These are phyloP conservation scores for Phalanger gymnotis DNA, from an alignment of 2,797 vertebrate species.

Conservation along the genomic window DNA sequence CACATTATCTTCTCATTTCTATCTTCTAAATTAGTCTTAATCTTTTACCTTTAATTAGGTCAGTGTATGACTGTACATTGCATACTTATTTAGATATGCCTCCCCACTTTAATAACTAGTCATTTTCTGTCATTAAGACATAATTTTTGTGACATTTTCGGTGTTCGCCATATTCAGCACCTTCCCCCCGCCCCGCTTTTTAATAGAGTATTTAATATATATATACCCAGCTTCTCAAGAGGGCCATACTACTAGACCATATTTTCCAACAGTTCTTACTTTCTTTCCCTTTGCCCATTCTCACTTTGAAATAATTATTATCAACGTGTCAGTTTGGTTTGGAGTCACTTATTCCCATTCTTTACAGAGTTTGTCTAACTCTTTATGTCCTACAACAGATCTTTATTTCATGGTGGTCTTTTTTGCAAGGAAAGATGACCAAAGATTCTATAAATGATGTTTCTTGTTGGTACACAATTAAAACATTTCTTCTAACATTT, in stretches of 20 bases:
- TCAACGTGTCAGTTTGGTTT: not conserved
- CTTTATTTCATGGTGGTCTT: not conserved
- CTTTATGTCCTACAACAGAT: not conserved
- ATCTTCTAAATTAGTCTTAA: not conserved
- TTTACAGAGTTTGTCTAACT: not conserved
- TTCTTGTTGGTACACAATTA: not conserved
- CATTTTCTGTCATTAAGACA: not conserved
- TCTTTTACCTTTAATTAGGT: not conserved
- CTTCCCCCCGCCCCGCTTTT: not conserved
- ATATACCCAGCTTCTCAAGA: not conserved
- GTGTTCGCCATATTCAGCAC: not conserved
- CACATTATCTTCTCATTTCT: not conserved
- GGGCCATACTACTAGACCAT: not conserved
- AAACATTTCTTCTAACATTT: not conserved
- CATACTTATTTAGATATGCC: not conserved
- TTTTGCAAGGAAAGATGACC: not conserved
- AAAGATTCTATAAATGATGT: not conserved
- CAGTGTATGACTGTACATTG: not conserved
- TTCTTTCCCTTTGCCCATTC: not conserved
- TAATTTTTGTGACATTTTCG: not conserved
- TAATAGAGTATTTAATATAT: not conserved
- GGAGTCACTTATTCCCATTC: not conserved
- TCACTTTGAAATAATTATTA: not conserved
- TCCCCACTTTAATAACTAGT: not conserved
- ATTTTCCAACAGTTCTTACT: not conserved